phyloP scores from a whole-genome alignment of 2,113 vertebrate genomes.

The Festucalex cinctus region DNA sequence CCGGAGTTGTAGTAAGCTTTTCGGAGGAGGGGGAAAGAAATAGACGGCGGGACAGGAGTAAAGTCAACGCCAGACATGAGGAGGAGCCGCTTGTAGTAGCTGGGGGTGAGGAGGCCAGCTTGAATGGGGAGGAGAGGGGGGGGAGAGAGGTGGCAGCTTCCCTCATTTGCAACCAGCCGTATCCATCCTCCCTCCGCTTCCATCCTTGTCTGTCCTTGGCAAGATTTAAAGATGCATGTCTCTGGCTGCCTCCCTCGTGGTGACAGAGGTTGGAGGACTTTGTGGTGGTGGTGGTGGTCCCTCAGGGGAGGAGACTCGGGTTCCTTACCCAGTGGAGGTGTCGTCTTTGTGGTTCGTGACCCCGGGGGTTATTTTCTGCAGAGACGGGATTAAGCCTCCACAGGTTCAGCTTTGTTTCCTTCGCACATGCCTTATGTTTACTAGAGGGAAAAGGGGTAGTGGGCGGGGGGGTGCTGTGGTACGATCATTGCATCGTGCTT shows the following conservation, averaged over 20 bases:
- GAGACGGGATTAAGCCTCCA: constrained; percentile 63
- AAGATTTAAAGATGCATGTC: constrained; percentile 47
- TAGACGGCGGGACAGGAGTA: constrained; percentile 34
- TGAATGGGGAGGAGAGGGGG: constrained; percentile 16
- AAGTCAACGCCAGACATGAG: constrained; percentile 43
- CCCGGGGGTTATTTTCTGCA: constrained; percentile 50
- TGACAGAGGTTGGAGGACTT: constrained; percentile 8
- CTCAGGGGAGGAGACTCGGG: constrained; percentile 30
- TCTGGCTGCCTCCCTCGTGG: constrained; percentile 32
- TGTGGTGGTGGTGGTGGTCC: constrained; percentile 27
- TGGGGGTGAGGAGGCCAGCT: constrained; percentile 30
- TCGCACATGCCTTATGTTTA: constrained; percentile 48
- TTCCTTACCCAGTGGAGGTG: constrained; percentile 57
- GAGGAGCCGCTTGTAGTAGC: constrained; percentile 33
- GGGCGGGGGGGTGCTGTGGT: constrained; percentile 8
- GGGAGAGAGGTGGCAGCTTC: constrained; percentile 40
- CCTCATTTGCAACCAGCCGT: constrained; percentile 34
- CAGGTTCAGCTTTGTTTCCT: constrained; percentile 65
- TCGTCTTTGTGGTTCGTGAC: constrained; percentile 56
- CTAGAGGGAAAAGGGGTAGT: constrained; percentile 16
- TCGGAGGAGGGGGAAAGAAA: neutral
- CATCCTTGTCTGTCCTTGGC: constrained; percentile 40
- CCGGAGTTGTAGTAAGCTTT: constrained; percentile 67
- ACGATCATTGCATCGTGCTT: constrained; percentile 47
- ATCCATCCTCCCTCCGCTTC: constrained; percentile 37